These are phyloP conservation scores for Scopus umbretta DNA, from an alignment of 2,113 vertebrate species.

Conservation along the genomic window DNA sequence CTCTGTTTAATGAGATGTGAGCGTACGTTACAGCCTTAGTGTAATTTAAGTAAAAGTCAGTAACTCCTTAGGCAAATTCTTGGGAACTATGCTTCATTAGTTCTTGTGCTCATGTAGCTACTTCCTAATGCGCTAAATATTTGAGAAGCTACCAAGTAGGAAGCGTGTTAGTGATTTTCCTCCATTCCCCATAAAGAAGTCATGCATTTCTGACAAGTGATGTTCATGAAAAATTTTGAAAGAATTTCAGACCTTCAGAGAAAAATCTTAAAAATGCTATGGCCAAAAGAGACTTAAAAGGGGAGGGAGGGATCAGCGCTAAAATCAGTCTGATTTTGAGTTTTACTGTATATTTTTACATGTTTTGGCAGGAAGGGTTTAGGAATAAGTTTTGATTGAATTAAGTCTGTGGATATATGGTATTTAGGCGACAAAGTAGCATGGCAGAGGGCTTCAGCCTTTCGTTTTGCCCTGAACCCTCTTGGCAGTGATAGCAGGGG, in stretches of 20 bases:
- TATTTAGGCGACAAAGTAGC: background rate
- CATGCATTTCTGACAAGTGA: background rate
- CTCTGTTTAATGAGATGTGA: background rate
- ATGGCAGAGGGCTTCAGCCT: background rate
- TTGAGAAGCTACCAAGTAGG: background rate
- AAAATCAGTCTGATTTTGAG: background rate
- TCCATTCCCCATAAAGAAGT: background rate
- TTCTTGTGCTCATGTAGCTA: background rate
- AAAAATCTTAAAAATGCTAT: background rate
- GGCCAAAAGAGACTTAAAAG: background rate
- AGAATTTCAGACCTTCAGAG: background rate
- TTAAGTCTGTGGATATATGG: background rate
- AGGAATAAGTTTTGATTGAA: background rate
- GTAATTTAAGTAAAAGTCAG: background rate
- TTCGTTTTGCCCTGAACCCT: background rate
- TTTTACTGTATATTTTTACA: background rate
- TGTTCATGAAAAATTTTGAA: background rate
- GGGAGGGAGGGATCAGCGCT: background rate
- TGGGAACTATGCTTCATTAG: background rate
- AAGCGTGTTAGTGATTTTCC: background rate
- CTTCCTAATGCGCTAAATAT: background rate
- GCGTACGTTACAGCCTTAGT: background rate
- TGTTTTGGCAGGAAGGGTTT: background rate
- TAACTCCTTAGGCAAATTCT: background rate
- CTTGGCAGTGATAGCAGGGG: background rate